Evolutionary conservation across 2,797 vertebrate species (phyloP), one percentile per base, ranked within the genome.

Genomic region (Neosilurus hyrtlii): DNA sequence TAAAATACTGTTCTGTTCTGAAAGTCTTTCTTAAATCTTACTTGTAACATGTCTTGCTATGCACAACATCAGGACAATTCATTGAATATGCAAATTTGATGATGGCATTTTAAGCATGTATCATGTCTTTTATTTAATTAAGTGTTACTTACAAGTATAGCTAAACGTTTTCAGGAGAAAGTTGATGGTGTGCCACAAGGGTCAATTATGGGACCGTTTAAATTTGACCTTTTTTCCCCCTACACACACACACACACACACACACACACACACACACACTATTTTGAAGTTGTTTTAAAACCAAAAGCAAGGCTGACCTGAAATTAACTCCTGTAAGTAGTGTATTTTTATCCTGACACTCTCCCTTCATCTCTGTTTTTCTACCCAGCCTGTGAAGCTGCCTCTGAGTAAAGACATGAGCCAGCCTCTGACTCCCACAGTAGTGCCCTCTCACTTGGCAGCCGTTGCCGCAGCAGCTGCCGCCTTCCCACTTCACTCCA

Each of bases 391-490:
- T 96, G 94, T 96, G 57, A 98, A 97, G 91, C 83, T 97, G 90
- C 89, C 95, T 63, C 92, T 97, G 92, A 94, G 95, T 61, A 98
- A 98, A 91, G 97, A 98, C 88, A 93, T 93, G 87, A 94, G 95
- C 86, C 96, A 95, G 89, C 91, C 96, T 18, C 94, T 97, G 89
- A 89, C 94, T 56, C 84, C 96, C 11, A 92, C 96, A 85, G 95
- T 99, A 89, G 89, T 99, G 72, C 95, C 97, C 0, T 95, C 96
- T 51, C 94, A 95, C 82, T 87, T 95, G 86, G 97, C 96, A 0
- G 90, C 96, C 0, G 93, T 96, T 30, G 96, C 96, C 0, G 95
- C 94, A 0, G 96, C 96, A 0, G 95, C 95, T 0, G 95, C 96
- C 0, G 94, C 96, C 2, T 97, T 98, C 93, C 89, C 94, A 43